phyloP scores from a whole-genome alignment of 1,140 invertebrate genomes.

The Lasioglossum albipes region DNA sequence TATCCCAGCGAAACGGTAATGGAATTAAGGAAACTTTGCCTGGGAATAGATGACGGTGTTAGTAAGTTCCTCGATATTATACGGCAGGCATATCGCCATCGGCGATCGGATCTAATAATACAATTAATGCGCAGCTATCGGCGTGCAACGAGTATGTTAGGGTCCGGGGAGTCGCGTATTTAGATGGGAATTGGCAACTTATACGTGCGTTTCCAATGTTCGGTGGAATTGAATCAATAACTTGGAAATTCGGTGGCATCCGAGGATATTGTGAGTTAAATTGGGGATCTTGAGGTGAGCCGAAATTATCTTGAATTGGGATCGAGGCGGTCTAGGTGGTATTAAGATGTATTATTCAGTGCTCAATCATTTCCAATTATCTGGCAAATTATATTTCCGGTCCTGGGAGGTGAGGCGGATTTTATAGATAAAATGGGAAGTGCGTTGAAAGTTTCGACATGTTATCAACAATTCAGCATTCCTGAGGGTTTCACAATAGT shows the following conservation, averaged over 20 bases:
- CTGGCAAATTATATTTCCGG: too few species aligned
- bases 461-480: too few species aligned
- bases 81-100: background rate
- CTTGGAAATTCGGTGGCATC: background rate
- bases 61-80: background rate
- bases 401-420: too few species aligned
- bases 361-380: too few species aligned
- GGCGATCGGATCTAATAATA: background rate
- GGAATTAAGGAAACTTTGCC: background rate
- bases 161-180: background rate
- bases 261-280: too few species aligned
- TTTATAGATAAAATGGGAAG: too few species aligned
- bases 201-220: background rate
- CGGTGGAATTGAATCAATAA: background rate
- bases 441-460: too few species aligned
- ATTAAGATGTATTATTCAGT: too few species aligned
- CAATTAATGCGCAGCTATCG: background rate
- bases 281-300: background rate
- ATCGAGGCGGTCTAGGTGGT: too few species aligned
- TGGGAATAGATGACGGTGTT: background rate
- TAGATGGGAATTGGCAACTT: background rate
- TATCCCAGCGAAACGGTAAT: background rate
- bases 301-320: too few species aligned
- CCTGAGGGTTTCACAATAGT: too few species aligned
- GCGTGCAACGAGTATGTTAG: background rate